These are phyloP conservation scores for Syngnathoides biaculeatus DNA, from an alignment of 2,113 vertebrate genomes.

Conservation along the genomic window DNA sequence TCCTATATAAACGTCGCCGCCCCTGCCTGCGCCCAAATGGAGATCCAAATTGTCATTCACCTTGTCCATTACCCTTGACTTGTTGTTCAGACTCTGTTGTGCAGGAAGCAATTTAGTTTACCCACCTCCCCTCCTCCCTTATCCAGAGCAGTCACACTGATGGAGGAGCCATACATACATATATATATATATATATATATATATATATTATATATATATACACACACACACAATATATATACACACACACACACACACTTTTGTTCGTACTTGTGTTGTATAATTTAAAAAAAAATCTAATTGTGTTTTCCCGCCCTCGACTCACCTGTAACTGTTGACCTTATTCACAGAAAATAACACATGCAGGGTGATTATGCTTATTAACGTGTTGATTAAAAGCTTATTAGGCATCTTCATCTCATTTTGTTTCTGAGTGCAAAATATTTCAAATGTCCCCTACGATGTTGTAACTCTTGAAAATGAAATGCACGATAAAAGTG, in stretches of 20 bases:
- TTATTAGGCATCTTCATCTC: conserved; percentile 29
- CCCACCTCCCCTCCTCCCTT: not conserved
- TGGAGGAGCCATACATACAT: conserved; percentile 11
- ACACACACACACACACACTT: no score
- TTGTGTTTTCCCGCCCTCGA: not conserved
- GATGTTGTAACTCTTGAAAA: no score
- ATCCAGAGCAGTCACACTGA: conserved; percentile 10
- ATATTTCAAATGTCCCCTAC: conserved; percentile 26
- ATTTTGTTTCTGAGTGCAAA: conserved; percentile 34
- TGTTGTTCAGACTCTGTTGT: conserved; percentile 26
- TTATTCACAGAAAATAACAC: no score
- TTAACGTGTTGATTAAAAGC: conserved; percentile 52
- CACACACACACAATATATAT: no score
- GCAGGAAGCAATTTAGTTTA: conserved; percentile 15
- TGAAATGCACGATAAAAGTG: no score
- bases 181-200: no score
- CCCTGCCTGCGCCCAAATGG: conserved; percentile 26
- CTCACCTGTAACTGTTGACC: conserved; percentile 13
- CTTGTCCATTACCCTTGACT: conserved; percentile 51
- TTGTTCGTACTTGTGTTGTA: no score
- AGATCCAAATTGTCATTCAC: conserved; percentile 40
- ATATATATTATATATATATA: no score
- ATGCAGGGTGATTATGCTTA: conserved; percentile 29
- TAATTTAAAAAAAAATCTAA: no score
- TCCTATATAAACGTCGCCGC: conserved; percentile 45